Evolutionary conservation across 37 sponge, comb jelly and placozoan genomes (phyloP).

Genomic region (Cliona cf. orientalis): DNA sequence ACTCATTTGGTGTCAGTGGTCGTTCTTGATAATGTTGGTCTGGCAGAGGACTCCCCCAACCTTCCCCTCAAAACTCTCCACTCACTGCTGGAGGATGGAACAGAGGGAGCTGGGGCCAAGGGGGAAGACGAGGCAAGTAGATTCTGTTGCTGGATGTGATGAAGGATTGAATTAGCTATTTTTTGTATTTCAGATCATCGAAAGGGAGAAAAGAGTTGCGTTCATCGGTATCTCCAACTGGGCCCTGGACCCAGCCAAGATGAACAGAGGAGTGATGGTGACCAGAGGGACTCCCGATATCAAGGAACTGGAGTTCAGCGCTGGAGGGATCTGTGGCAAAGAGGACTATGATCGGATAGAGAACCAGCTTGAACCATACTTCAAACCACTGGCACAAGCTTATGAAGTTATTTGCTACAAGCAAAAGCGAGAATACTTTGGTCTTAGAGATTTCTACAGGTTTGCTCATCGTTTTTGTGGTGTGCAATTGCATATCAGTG

Average conservation of each 20-base stretch:
- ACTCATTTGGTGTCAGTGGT: slow-evolving; percentile 77
- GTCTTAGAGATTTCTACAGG: slow-evolving; percentile 96
- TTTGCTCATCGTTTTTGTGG: background rate
- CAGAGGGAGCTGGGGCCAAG: slow-evolving; percentile 60
- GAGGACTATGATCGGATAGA: slow-evolving; percentile 45
- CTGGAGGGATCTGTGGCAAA: slow-evolving; percentile 75
- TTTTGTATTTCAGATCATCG: slow-evolving; percentile 25
- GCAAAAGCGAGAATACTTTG: slow-evolving; percentile 75
- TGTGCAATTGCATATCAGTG: background rate
- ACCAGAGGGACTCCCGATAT: slow-evolving; percentile 75
- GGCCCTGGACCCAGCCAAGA: slow-evolving; percentile 95
- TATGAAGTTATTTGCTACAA: slow-evolving; percentile 55
- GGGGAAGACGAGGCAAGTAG: slow-evolving; percentile 7
- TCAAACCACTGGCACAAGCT: slow-evolving; percentile 61
- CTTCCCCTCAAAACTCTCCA: slow-evolving; percentile 93
- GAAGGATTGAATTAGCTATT: no score
- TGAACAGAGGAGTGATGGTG: slow-evolving; percentile 92
- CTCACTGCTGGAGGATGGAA: slow-evolving; percentile 94
- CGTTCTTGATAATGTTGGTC: slow-evolving; percentile 94
- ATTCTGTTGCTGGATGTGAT: slow-evolving; percentile 21
- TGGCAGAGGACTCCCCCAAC: slow-evolving; percentile 95
- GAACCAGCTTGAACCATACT: slow-evolving; percentile 30
- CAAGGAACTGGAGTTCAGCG: slow-evolving; percentile 75
- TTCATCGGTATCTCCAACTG: slow-evolving; percentile 95
- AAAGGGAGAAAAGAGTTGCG: slow-evolving; percentile 67